Base-by-base conservation (phyloP, 1,140 invertebrate species). In the Neoseiulus cucumeris region DNA sequence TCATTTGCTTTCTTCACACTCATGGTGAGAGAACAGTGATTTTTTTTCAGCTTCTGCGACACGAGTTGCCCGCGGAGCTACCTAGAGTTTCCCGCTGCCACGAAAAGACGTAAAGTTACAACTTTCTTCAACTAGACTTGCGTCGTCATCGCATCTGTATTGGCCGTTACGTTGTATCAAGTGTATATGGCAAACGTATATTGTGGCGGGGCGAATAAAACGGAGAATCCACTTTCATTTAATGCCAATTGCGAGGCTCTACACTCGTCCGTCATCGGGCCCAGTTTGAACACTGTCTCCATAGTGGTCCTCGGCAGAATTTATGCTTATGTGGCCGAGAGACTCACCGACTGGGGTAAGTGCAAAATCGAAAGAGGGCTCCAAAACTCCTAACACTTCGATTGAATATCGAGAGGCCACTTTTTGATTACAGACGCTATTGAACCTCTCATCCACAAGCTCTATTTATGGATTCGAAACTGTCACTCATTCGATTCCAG, bases 281-380 rank as follows among this genome's bases (percentile, higher is more conserved):
- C 76, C 12, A 14, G 77, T 5, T 70, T 78, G 44, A 77, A 78
- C 55, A 75, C 76, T 12, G 64, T 77, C 12, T 75, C 75, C 6
- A 77, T 77, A 12, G 69, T 78, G 28, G 66, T 77, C 47, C 71
- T 78, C 1, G 73, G 75, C 30, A 75, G 76, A 75, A n/a, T 76
- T 1, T 77, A 77, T 71, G 73, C 75, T 59, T 65, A 66, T 9
- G 41, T 77, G 47, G 76, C 76, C 14, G 68, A 71, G 2, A 73
- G 72, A 65, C 70, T 77, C 2, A 77, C 76, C 55, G 74, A 76
- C 28, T 77, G 76, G 76, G 76, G 76, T 77, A 70, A 72, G 74
- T 71, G 9, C 14, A 9, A 20, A n/a, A 25, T 12, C 64, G 41
- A 17, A 22, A 59, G 28, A 42, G 41, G 41, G 44, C 25, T 29